phyloP scores from a whole-genome alignment of 2,113 vertebrate genomes.

The Datnioides undecimradiatus region DNA sequence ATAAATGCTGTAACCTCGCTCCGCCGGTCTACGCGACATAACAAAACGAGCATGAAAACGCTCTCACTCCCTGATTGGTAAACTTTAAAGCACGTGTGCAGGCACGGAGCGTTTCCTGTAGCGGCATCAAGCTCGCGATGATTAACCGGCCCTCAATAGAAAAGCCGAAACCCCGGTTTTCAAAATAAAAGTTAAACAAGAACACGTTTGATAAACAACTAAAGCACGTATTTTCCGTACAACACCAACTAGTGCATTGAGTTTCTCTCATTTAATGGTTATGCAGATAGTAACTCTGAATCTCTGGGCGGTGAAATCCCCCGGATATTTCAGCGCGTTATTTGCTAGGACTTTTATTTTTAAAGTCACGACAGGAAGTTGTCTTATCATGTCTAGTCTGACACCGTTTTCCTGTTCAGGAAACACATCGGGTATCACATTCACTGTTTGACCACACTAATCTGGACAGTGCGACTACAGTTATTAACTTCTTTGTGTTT shows the following conservation, averaged over 20 bases:
- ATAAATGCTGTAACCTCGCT: neutral
- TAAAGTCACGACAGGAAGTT: neutral
- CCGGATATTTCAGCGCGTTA: fast-evolving
- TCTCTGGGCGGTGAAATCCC: fast-evolving
- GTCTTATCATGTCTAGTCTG: fast-evolving
- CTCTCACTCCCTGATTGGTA: neutral
- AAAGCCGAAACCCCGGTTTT: fast-evolving
- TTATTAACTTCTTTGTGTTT: neutral
- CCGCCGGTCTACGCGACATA: neutral
- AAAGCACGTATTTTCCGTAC: fast-evolving
- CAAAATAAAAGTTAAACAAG: constrained; percentile 41
- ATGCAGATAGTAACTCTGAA: fast-evolving
- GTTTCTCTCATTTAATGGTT: fast-evolving
- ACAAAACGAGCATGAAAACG: neutral
- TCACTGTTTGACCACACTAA: neutral
- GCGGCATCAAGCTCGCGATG: neutral
- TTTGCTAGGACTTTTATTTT: constrained; percentile 37
- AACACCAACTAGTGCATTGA: fast-evolving
- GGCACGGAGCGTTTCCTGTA: neutral
- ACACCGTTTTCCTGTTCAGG: fast-evolving
- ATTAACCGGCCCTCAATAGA: fast-evolving
- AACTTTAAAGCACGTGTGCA: neutral
- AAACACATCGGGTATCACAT: neutral
- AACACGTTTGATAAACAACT: neutral
- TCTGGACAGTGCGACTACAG: neutral